These are phyloP conservation scores for Synergus laeviventris DNA, from an alignment of 2,888 invertebrate species.

Conservation along the genomic window DNA sequence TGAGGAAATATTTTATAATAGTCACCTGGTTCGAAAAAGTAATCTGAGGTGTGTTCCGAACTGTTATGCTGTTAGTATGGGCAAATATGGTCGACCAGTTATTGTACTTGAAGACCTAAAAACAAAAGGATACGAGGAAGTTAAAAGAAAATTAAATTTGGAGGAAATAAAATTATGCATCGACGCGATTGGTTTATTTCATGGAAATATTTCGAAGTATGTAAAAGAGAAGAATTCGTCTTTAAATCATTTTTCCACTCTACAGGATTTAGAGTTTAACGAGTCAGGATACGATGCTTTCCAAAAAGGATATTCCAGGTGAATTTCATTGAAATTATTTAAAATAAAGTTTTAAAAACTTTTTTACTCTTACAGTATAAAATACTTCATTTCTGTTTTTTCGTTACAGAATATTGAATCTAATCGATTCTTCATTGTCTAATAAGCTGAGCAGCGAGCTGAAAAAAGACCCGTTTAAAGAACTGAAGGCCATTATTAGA, in stretches of 20 bases:
- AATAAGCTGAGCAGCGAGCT: conserved; percentile 49
- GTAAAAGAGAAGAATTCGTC: conserved; percentile 62
- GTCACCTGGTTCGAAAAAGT: conserved; percentile 59
- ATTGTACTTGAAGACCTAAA: conserved; percentile 68
- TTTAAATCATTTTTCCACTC: conserved; percentile 57
- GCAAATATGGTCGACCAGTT: conserved; percentile 66
- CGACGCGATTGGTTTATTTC: conserved; percentile 63
- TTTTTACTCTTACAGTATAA: not conserved
- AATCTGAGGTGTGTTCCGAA: conserved; percentile 58
- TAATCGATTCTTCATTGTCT: conserved; percentile 41
- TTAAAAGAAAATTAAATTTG: conserved; percentile 56
- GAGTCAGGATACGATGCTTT: not conserved
- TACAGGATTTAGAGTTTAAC: conserved; percentile 15
- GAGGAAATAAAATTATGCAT: conserved; percentile 62
- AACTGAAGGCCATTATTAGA: conserved; percentile 37
- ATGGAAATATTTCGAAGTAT: conserved; percentile 62
- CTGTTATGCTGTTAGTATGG: conserved; percentile 67
- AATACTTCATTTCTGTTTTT: conserved; percentile 20
- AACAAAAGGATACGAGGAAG: conserved; percentile 56
- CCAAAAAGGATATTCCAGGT: conserved; percentile 30
- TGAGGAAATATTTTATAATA: conserved; percentile 70
- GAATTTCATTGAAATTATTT: conserved; percentile 16
- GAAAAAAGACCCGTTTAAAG: conserved; percentile 46
- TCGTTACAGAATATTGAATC: conserved; percentile 45
- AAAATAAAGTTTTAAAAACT: not conserved